These are phyloP conservation scores for Agrotis segetum DNA, from an alignment of 2,888 invertebrate genomes.

Conservation along the genomic window DNA sequence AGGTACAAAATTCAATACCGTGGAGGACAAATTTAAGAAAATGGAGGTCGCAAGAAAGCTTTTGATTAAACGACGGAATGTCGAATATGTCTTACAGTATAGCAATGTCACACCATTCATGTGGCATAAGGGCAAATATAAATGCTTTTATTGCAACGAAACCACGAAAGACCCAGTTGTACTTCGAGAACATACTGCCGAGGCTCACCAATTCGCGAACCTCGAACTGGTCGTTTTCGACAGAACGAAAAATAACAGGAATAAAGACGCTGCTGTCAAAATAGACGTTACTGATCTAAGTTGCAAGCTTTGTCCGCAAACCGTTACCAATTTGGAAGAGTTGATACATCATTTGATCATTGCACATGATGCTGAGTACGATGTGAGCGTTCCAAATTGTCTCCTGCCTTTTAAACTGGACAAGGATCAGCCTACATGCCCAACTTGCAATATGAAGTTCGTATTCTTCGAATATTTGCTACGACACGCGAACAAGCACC, in stretches of 20 bases:
- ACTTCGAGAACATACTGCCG: conserved; percentile 80
- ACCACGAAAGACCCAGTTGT: conserved; percentile 81
- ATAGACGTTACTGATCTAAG: conserved; percentile 83
- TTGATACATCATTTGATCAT: conserved; percentile 86
- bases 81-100: conserved; percentile 86
- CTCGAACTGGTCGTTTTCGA: conserved; percentile 83
- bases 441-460: conserved; percentile 85
- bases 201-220: conserved; percentile 80
- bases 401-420: conserved; percentile 85
- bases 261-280: conserved; percentile 87
- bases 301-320: conserved; percentile 81
- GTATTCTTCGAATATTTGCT: conserved; percentile 86
- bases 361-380: conserved; percentile 87
- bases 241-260: conserved; percentile 84
- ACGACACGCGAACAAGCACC: conserved; percentile 86
- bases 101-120: conserved; percentile 86
- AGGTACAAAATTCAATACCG: conserved; percentile 82
- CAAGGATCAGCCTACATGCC: conserved; percentile 83
- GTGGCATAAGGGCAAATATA: conserved; percentile 85
- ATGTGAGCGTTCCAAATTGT: conserved; percentile 84
- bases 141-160: conserved; percentile 86
- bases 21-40: conserved; percentile 87
- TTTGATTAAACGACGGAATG: conserved; percentile 82
- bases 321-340: conserved; percentile 80
- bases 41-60: conserved; percentile 82